Evolutionary conservation across 1,140 invertebrate genomes (phyloP), one percentile per base, ranked within the genome.

Genomic region (Leptopilina clavipes): DNA sequence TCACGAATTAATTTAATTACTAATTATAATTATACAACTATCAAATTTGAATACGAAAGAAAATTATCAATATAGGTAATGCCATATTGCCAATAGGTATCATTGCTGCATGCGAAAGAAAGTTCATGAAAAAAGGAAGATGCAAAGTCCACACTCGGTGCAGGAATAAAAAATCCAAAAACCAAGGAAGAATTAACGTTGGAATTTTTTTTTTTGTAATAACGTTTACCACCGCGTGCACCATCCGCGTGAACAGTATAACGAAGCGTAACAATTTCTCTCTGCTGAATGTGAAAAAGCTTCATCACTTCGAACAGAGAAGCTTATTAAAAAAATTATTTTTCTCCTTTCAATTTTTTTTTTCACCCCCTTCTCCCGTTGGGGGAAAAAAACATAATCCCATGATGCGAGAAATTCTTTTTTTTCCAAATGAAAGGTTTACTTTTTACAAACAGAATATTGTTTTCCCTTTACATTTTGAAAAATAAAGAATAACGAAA

Each of bases 191-290:
- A 84, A 84, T 83, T 82, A 84, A 80, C 77, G 73, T 37, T 76
- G 78, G 79, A 85, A 86, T 2, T 31, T 31, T 83, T 86, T 65
- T 84, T 80, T 85, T n/a, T n/a, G n/a, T 87, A 86, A 84, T 85
- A 85, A 85, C 81, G 77, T 74, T 56, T 31, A 73, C 22, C 40
- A 17, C 56, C 19, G 71, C n/a, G 37, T 71, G 65, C 70, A 37
- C 52, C 56, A 37, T 19, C 14, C 12, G 44, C 22, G 44, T 19
- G 44, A 70, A 71, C 25, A 75, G 70, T 54, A n/a, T n/a, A 52
- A 71, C 45, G 25, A 75, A 71, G 19, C 18, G 18, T n/a, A 43
- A 71, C 6, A 43, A 71, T 71, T 44, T 71, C 7, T 71, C 70
- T 71, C 44, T 71, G 37, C 44, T 71, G 37, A 71, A 71, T 44